Evolutionary conservation across 2,113 vertebrate genomes (phyloP).

Genomic region (Amblyopsis rosae): DNA sequence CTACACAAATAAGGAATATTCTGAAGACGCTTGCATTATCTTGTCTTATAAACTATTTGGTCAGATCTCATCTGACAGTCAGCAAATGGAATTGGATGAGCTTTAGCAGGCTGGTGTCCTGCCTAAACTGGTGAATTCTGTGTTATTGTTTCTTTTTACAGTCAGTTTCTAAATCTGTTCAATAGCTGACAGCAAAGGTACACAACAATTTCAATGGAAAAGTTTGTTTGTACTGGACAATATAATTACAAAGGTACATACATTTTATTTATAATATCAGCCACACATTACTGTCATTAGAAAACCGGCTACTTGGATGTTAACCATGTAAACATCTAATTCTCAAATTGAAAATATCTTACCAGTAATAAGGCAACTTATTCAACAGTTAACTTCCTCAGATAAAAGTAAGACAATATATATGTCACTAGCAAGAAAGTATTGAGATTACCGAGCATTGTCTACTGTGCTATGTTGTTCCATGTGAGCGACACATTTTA

Average conservation of each 20-base stretch:
- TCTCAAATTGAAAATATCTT: neutral
- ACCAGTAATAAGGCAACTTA: slow-evolving; percentile 50
- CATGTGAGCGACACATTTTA: slow-evolving; percentile 27
- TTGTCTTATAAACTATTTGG: slow-evolving; percentile 39
- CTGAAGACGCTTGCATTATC: slow-evolving; percentile 2
- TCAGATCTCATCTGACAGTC: slow-evolving; percentile 31
- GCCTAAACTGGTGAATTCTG: neutral
- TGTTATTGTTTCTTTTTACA: slow-evolving; percentile 5
- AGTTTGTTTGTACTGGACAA: neutral
- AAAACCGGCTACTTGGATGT: no score
- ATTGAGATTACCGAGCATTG: slow-evolving; percentile 6
- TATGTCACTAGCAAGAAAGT: slow-evolving; percentile 16
- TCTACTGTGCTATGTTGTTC: slow-evolving; percentile 10
- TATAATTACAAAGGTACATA: no score
- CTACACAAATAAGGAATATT: neutral
- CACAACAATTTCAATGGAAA: neutral
- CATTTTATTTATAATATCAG: neutral
- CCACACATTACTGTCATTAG: neutral
- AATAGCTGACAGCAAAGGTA: neutral
- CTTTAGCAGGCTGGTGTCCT: slow-evolving; percentile 47
- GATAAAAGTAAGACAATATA: slow-evolving; percentile 5
- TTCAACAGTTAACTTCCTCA: slow-evolving; percentile 11
- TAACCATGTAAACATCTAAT: no score
- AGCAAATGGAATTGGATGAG: slow-evolving; percentile 59
- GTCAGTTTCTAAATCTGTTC: neutral